These are phyloP conservation scores for Hemibagrus guttatus DNA, from an alignment of 2,797 vertebrate species.

Conservation along the genomic window DNA sequence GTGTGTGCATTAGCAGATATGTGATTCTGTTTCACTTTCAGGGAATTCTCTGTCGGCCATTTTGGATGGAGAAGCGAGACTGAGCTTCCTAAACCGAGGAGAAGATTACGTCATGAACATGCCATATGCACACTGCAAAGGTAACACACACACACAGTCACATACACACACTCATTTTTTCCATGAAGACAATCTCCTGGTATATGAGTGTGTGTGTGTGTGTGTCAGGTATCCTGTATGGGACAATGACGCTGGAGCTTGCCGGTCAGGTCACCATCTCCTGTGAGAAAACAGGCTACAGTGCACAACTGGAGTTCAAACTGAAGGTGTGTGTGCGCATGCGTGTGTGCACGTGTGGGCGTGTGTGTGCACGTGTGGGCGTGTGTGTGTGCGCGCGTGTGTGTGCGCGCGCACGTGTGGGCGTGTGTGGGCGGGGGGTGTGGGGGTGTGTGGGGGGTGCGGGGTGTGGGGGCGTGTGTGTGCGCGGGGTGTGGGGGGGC, in stretches of 20 bases:
- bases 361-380: no score
- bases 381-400: no score
- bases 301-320: slow-evolving; percentile 94
- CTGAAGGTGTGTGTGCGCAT: slow-evolving; percentile 81
- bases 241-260: slow-evolving; percentile 96
- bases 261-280: slow-evolving; percentile 89
- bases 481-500: no score
- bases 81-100: slow-evolving; percentile 92
- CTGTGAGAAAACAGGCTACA: slow-evolving; percentile 98
- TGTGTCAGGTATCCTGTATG: slow-evolving; percentile 89
- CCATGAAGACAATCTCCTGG: not conserved
- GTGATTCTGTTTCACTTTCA: slow-evolving; percentile 60
- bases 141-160: slow-evolving; percentile 65
- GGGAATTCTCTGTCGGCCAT: slow-evolving; percentile 97
- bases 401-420: slow-evolving; percentile 31
- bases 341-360: slow-evolving; percentile 8
- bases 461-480: slow-evolving; percentile 66
- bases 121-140: slow-evolving; percentile 99
- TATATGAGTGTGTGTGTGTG: slow-evolving; percentile 30
- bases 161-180: not conserved
- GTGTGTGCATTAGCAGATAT: not conserved
- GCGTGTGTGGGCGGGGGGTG: not conserved
- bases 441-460: no score
- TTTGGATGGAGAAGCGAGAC: slow-evolving; percentile 91
- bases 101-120: slow-evolving; percentile 98